Evolutionary conservation across 2,888 invertebrate genomes (phyloP).

Genomic region (Rosalia funebris): DNA sequence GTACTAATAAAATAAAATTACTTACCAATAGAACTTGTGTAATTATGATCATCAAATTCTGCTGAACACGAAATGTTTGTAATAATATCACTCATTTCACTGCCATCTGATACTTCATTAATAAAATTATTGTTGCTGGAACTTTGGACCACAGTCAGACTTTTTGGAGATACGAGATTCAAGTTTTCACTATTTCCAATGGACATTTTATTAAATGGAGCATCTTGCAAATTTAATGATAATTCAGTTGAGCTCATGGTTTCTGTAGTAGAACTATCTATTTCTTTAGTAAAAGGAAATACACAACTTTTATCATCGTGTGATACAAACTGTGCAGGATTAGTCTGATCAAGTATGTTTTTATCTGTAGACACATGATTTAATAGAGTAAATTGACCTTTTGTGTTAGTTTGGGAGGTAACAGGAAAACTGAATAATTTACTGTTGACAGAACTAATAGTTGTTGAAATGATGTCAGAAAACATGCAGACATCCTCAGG

Average conservation of each 20-base stretch:
- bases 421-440: conserved; percentile 10
- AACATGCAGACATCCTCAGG: conserved; percentile 13
- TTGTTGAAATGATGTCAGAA: conserved; percentile 8
- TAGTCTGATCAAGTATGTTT: too few relatives aligned
- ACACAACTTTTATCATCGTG: not conserved
- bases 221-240: conserved; percentile 8
- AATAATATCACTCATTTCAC: not conserved
- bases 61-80: not conserved
- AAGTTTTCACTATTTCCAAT: not conserved
- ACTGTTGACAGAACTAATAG: conserved; percentile 4
- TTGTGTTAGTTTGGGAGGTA: conserved; percentile 3
- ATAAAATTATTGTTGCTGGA: not conserved
- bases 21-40: conserved; percentile 10
- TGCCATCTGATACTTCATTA: not conserved
- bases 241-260: conserved; percentile 1
- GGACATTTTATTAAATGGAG: conserved; percentile 5
- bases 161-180: conserved; percentile 6
- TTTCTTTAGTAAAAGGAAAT: conserved; percentile 12
- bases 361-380: not conserved
- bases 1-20: too few relatives aligned
- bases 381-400: conserved; percentile 4
- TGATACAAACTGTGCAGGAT: not conserved
- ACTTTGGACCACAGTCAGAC: conserved; percentile 4
- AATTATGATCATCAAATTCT: conserved; percentile 14
- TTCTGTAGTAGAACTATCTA: not conserved